A percentile compares a stretch with the other conserved stretches of the same genome.
Conservation (phyloP, 2,113 vertebrate species). For the Malurus elegans region DNA sequence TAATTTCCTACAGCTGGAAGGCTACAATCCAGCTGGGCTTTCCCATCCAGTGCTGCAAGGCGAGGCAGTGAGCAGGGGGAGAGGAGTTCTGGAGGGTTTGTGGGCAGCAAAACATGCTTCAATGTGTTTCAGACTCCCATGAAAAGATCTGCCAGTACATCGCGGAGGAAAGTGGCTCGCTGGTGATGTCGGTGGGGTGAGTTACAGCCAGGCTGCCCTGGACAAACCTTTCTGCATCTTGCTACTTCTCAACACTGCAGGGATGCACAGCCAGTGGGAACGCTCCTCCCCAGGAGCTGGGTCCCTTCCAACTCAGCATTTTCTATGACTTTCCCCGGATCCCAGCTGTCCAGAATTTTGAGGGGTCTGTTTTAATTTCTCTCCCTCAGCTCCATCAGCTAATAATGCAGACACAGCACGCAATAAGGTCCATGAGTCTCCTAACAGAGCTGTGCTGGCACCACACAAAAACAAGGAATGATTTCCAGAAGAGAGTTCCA, state of each 20-base stretch:
- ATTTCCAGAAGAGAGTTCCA: neutral
- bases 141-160: conserved; percentile 72
- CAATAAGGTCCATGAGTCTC: neutral
- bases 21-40: neutral
- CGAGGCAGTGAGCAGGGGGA: neutral
- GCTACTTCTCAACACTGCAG: neutral
- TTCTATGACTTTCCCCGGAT: neutral
- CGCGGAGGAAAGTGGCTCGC: conserved; percentile 59
- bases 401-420: neutral
- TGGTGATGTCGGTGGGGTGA: conserved; percentile 80
- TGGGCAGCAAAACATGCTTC: neutral
- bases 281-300: neutral
- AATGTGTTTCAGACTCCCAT: conserved; percentile 59
- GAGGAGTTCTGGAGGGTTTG: neutral
- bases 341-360: neutral
- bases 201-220: accelerated
- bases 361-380: neutral
- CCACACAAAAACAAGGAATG: neutral
- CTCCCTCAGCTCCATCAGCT: neutral
- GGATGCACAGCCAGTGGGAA: accelerated
- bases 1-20: neutral
- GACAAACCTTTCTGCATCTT: neutral
- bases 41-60: accelerated
- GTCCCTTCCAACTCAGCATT: neutral
- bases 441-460: neutral